These are phyloP conservation scores for Macquaria australasica DNA, from an alignment of 2,113 vertebrate genomes.

Conservation along the genomic window DNA sequence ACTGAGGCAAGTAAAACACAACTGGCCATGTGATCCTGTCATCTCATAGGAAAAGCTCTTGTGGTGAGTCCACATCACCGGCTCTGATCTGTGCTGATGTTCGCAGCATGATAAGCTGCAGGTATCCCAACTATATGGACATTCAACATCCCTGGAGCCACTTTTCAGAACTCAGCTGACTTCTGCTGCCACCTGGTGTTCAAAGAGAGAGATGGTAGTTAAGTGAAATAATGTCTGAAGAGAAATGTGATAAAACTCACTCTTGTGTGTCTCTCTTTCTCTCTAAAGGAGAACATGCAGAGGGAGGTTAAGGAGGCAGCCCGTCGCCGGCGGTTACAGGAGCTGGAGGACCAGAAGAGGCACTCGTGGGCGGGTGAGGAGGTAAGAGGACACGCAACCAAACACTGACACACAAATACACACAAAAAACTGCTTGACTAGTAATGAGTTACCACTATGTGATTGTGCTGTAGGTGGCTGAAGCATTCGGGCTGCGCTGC, in stretches of 20 bases:
- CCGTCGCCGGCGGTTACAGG: conserved; percentile 81
- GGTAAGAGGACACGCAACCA: conserved; percentile 67
- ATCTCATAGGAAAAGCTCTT: too few relatives aligned
- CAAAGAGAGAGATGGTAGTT: not conserved
- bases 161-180: not conserved
- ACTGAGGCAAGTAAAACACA: too few relatives aligned
- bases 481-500: conserved; percentile 84
- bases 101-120: too few relatives aligned
- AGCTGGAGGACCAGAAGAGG: conserved; percentile 88
- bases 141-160: too few relatives aligned
- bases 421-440: not conserved
- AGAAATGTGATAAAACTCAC: not conserved
- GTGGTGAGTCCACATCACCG: too few relatives aligned
- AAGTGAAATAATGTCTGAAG: not conserved
- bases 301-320: conserved; percentile 87
- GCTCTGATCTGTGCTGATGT: too few relatives aligned
- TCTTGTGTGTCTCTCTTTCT: not conserved
- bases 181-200: not conserved
- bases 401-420: not conserved
- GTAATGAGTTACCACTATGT: not conserved
- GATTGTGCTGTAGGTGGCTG: conserved; percentile 49
- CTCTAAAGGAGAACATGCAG: conserved; percentile 89
- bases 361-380: conserved; percentile 86
- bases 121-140: too few relatives aligned
- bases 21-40: too few relatives aligned